These are phyloP conservation scores for Hypanus sabinus DNA, from an alignment of 2,113 vertebrate species.

Conservation along the genomic window DNA sequence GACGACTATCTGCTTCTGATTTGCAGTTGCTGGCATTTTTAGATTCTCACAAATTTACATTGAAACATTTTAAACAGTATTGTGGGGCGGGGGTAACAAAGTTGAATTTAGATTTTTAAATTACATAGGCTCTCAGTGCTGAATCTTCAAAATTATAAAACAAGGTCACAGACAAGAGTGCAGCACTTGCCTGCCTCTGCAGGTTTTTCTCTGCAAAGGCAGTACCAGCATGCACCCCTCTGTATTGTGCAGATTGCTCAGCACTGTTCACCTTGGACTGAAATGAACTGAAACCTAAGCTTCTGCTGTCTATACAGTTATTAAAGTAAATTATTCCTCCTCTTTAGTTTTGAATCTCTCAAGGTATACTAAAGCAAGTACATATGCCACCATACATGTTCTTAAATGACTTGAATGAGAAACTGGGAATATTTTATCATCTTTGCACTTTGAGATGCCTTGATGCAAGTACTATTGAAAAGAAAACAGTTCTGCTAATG, in stretches of 20 bases:
- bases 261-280: background rate
- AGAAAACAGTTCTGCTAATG: background rate
- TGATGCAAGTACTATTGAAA: background rate
- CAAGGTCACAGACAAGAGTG: conserved; percentile 2
- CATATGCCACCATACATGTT: background rate
- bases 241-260: background rate
- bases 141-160: background rate
- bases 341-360: background rate
- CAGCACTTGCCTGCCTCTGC: background rate
- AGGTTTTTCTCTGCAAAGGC: background rate
- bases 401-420: background rate
- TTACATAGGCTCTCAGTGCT: background rate
- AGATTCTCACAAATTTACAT: background rate
- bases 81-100: background rate
- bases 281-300: background rate
- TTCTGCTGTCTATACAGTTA: background rate
- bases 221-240: background rate
- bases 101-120: background rate
- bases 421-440: background rate
- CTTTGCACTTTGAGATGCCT: background rate
- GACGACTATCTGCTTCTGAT: background rate
- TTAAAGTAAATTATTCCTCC: background rate
- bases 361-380: background rate
- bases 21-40: background rate
- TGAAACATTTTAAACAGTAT: background rate